phyloP scores from a whole-genome alignment of 1,140 invertebrate genomes.

The Bombus vancouverensis region DNA sequence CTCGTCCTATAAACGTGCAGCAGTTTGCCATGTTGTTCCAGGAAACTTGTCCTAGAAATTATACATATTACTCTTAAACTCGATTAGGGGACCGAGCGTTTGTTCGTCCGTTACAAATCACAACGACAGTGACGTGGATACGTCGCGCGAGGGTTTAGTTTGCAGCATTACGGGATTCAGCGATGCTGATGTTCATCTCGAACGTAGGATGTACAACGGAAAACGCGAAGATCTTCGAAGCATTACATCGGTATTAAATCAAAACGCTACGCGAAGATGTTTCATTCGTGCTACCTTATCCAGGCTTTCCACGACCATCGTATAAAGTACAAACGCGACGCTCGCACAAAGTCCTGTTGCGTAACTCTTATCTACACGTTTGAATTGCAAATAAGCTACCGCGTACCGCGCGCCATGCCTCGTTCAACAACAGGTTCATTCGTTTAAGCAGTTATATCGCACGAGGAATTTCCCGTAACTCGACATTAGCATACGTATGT shows the following conservation, averaged over 20 bases:
- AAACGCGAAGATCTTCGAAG: background rate
- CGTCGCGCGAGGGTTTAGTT: too few relatives aligned
- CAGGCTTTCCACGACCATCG: background rate
- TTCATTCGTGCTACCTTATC: too few relatives aligned
- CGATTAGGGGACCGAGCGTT: too few relatives aligned
- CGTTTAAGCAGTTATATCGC: constrained; percentile 8
- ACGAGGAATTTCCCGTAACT: background rate
- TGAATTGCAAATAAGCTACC: constrained; percentile 36
- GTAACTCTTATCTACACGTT: constrained; percentile 17
- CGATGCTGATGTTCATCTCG: too few relatives aligned
- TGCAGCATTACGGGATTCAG: too few relatives aligned
- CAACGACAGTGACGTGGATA: too few relatives aligned
- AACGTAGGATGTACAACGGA: background rate
- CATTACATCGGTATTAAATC: background rate
- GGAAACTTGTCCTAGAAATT: too few relatives aligned
- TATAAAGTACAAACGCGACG: background rate
- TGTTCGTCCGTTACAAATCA: too few relatives aligned
- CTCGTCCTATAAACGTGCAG: background rate
- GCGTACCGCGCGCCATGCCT: background rate
- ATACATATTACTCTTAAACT: too few relatives aligned
- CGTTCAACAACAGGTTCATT: background rate
- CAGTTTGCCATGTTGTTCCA: too few relatives aligned
- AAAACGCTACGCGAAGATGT: background rate
- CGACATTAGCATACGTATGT: constrained; percentile 39
- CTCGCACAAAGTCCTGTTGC: background rate